A percentile compares a stretch with the other conserved stretches of the same genome.
phyloP scores from a whole-genome alignment of 2,888 invertebrate genomes.

The Coelinius sp. region DNA sequence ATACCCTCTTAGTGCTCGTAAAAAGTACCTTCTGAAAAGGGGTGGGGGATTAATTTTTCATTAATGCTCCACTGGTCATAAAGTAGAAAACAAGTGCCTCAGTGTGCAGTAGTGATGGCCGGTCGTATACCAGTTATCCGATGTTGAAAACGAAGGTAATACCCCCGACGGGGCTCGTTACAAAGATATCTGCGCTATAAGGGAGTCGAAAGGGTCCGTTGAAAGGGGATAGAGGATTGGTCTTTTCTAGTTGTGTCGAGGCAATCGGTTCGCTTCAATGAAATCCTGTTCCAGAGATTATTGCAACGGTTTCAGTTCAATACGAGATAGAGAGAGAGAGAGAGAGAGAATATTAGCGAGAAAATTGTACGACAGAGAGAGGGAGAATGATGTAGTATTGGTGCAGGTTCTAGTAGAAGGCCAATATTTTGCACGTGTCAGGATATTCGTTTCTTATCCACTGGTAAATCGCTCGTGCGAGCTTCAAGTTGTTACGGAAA shows the following conservation, averaged over 20 bases:
- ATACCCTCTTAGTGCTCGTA: slow-evolving; percentile 14
- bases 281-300: slow-evolving; percentile 61
- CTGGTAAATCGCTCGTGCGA: slow-evolving; percentile 38
- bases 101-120: slow-evolving; percentile 19
- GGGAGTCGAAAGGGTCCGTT: slow-evolving; percentile 21
- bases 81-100: slow-evolving; percentile 16
- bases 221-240: slow-evolving; percentile 41
- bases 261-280: slow-evolving; percentile 59
- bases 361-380: slow-evolving; percentile 1
- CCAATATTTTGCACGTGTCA: slow-evolving; percentile 52
- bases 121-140: slow-evolving; percentile 15
- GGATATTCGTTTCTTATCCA: slow-evolving; percentile 52
- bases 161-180: slow-evolving; percentile 23
- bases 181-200: slow-evolving; percentile 16
- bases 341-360: slow-evolving; percentile 19
- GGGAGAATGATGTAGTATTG: slow-evolving; percentile 20
- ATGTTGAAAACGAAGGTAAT: slow-evolving; percentile 29
- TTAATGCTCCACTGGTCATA: slow-evolving; percentile 35
- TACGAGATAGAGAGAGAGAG: slow-evolving; percentile 1
- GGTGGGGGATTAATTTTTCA: slow-evolving; percentile 44
- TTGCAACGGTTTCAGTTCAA: slow-evolving; percentile 57
- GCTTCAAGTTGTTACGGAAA: slow-evolving; percentile 29
- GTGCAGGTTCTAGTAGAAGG: slow-evolving; percentile 39
- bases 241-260: slow-evolving; percentile 30
- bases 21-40: neutral